phyloP scores from a whole-genome alignment of 2,113 vertebrate species.

The Notarius quadriscutis region DNA sequence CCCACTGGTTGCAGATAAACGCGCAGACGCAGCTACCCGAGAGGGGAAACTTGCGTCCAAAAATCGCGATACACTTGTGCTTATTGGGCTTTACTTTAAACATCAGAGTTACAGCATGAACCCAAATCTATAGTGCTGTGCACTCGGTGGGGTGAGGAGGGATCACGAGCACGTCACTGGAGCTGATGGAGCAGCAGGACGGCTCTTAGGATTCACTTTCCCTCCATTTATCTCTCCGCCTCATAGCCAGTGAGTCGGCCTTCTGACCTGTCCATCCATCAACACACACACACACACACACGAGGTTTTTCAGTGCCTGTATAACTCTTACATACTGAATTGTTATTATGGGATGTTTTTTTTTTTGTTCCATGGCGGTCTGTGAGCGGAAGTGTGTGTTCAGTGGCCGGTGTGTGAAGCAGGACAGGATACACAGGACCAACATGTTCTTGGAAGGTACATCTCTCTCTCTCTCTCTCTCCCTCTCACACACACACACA shows the following conservation, averaged over 20 bases:
- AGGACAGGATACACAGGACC: not conserved
- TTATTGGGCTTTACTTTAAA: not conserved
- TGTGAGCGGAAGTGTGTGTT: not conserved
- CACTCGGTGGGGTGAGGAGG: not conserved
- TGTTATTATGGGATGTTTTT: not conserved
- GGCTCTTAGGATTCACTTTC: not conserved
- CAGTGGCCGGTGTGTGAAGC: not conserved
- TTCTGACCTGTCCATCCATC: slow-evolving; percentile 24
- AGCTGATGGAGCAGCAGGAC: not conserved
- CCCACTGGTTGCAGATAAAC: too few species aligned
- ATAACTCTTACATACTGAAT: too few species aligned
- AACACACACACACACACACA: not conserved
- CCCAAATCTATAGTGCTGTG: not conserved
- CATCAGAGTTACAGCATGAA: not conserved
- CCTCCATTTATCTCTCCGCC: not conserved
- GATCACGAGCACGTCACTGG: not conserved
- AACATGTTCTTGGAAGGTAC: not conserved
- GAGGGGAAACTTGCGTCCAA: too few species aligned
- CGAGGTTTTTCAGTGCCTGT: not conserved
- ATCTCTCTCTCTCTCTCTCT: too few species aligned
- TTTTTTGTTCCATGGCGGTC: not conserved
- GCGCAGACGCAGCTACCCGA: too few species aligned
- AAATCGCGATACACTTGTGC: too few species aligned
- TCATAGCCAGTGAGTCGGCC: not conserved
- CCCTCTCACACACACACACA: too few species aligned